Percentiles rank a stretch among this genome's conserved stretches.
phyloP scores from a whole-genome alignment of 2,113 vertebrate species.

The Fukomys damarensis region DNA sequence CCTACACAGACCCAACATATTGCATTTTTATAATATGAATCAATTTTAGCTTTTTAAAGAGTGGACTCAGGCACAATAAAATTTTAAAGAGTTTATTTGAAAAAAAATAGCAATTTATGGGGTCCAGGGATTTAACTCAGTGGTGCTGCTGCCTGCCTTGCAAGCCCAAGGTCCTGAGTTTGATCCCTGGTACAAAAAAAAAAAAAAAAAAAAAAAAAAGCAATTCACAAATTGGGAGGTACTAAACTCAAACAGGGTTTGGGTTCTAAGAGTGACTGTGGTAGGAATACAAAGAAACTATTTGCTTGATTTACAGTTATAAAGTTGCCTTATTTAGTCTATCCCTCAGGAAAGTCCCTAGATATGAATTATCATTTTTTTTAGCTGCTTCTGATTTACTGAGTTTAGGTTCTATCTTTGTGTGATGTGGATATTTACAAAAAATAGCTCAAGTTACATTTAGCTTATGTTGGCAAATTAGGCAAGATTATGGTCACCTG shows the following conservation, averaged over 20 bases:
- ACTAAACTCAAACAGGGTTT: background rate
- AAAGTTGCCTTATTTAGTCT: background rate
- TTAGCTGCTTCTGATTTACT: background rate
- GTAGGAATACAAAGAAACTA: background rate
- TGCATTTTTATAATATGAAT: background rate
- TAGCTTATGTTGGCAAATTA: background rate
- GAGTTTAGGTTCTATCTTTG: background rate
- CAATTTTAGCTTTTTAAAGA: background rate
- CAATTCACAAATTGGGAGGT: background rate
- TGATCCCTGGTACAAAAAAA: too few species aligned
- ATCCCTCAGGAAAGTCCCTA: background rate
- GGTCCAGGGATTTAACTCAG: too few species aligned
- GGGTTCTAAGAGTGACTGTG: background rate
- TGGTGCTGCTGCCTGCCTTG: too few species aligned
- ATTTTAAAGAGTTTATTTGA: background rate
- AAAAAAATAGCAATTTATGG: background rate
- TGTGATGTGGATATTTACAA: background rate
- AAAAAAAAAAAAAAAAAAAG: background rate
- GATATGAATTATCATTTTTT: background rate
- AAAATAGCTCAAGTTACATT: background rate
- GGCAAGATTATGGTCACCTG: background rate
- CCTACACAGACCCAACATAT: background rate
- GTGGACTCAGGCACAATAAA: background rate
- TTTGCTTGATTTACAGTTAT: background rate
- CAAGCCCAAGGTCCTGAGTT: too few species aligned